Conservation (phyloP, 2,797 vertebrate species). For the Sebastes kiyomatsui region DNA sequence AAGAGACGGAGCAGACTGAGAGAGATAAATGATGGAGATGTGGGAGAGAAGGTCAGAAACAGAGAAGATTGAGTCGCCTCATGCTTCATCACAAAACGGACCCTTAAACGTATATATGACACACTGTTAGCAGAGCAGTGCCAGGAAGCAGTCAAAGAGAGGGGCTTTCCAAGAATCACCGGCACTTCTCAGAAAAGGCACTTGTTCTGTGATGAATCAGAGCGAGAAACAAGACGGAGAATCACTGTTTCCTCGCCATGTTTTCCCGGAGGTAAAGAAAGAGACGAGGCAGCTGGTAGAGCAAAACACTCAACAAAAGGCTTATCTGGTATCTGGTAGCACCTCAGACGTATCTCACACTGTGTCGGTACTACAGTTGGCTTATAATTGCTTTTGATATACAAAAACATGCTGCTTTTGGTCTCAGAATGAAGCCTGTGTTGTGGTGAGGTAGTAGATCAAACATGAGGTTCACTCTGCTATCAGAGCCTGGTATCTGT, state of each 20-base stretch:
- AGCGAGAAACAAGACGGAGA: not conserved
- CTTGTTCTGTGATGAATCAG: conserved; percentile 54
- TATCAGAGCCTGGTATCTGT: not conserved
- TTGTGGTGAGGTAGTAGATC: not conserved
- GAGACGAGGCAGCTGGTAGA: conserved; percentile 2
- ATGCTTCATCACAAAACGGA: not conserved
- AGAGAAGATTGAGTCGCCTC: not conserved
- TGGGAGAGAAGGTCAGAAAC: conserved; percentile 1
- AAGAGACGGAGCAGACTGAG: conserved; percentile 4
- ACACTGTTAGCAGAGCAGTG: not conserved
- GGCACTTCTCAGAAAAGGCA: conserved; percentile 41
- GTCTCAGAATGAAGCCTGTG: rapidly evolving
- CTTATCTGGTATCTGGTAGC: not conserved
- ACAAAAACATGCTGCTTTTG: not conserved
- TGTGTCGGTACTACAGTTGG: not conserved
- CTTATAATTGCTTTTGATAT: not conserved
- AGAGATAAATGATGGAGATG: not conserved
- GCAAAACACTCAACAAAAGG: conserved; percentile 1
- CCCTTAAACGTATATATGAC: not conserved
- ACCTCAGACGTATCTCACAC: not conserved
- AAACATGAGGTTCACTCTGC: not conserved
- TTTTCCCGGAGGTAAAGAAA: conserved; percentile 13
- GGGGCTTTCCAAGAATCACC: conserved; percentile 50
- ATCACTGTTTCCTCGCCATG: not conserved
- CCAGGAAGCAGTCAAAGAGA: conserved; percentile 48